Percentiles rank a stretch among this genome's conserved stretches.
Evolutionary conservation across 2,113 vertebrate genomes (phyloP).

Genomic region (Poeciliopsis retropinna): DNA sequence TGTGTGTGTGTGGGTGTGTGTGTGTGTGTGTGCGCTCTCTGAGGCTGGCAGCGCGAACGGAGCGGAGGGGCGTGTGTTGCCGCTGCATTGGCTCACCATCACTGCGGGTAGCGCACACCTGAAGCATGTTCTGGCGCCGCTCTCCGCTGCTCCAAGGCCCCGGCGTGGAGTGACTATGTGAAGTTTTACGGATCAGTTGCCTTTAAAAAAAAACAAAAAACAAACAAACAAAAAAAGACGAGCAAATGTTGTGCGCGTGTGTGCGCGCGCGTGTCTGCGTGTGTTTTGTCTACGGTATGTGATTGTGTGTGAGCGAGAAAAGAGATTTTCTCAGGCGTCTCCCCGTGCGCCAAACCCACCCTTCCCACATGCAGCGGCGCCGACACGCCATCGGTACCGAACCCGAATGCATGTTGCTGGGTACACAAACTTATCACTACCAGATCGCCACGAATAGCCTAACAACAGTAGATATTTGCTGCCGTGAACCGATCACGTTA

Average conservation of each 20-base stretch:
- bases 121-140: conserved; percentile 56
- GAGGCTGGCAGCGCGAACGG: conserved; percentile 27
- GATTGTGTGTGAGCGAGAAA: conserved; percentile 8
- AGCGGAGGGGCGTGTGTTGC: conserved; percentile 77
- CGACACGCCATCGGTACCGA: conserved; percentile 70
- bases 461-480: background rate
- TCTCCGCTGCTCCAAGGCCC: background rate
- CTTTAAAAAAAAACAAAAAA: background rate
- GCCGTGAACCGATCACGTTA: conserved; percentile 4
- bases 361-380: conserved; percentile 66
- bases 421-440: conserved; percentile 24
- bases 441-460: background rate
- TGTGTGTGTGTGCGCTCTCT: background rate
- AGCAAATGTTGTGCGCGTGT: background rate
- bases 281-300: background rate
- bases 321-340: conserved; percentile 53
- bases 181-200: conserved; percentile 5
- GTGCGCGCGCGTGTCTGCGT: background rate
- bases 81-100: conserved; percentile 76
- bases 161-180: background rate
- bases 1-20: conserved; percentile 20
- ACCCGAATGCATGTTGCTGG: conserved; percentile 60
- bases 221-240: background rate
- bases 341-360: conserved; percentile 70
- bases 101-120: conserved; percentile 76